Base-by-base conservation (phyloP, 2,113 vertebrate genomes). In the Siniperca chuatsi region DNA sequence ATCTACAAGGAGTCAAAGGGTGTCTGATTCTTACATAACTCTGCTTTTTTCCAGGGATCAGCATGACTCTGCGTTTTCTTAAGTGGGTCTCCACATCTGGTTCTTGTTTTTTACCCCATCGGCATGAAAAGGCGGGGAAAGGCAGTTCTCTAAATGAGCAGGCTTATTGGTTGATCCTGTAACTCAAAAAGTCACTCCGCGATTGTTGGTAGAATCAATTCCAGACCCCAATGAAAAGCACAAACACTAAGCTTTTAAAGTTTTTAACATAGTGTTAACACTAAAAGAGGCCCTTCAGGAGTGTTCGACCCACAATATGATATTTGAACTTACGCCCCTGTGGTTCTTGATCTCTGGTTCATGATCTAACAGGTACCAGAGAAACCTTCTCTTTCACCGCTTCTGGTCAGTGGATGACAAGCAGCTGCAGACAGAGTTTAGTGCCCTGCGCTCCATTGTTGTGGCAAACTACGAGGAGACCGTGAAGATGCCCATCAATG, bases 401-500 rank as follows among this genome's bases (percentile, higher is more conserved):
- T 99, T 99, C 96, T 99, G 98, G 98, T 99, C 98, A 0, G 98
- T 99, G 93, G 98, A 99, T 0, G 98, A 99, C 92, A 98, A 97
- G 29, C 97, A 98, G 94, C 91, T 99, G 35, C 97, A 99, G 96
- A 99, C 98, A 0, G 96, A 98, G 12, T 99, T 97, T 91, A 99
- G 98, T 1, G 96, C 98, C 10, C 96, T 99, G 84, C 96, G 97
- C 64, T 99, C 98, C 89, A 97, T 99, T 0, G 98, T 99, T 11
- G 97, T 99, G 82, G 95, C 98, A 89, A 99, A 99, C 93, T 96
- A 97, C 0, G 98, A 99, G 85, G 98, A 99, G 87, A 97, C 97
- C 6, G 98, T 99, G 58, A 99, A 98, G 92, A 99, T 99, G 97
- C 98, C 98, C 72, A 99, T 99, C 81, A 99, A 99, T 0, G 98